Evolutionary conservation across 1,140 invertebrate species (phyloP).

Genomic region (Coptotermes formosanus): DNA sequence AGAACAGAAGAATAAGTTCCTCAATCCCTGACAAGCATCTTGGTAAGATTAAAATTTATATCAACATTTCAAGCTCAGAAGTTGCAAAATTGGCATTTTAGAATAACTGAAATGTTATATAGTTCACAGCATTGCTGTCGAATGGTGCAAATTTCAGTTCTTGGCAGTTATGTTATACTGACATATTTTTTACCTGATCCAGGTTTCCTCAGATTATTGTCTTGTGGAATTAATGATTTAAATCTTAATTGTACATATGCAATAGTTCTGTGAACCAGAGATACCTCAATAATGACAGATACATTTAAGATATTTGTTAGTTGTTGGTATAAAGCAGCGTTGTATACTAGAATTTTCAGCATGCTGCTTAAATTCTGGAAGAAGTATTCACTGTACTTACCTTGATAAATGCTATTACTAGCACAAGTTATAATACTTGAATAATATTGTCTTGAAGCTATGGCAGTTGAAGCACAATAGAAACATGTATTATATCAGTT

Average conservation of each 20-base stretch:
- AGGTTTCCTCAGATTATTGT: background rate
- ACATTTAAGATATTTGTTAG: background rate
- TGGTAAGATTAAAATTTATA: background rate
- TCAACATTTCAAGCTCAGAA: background rate
- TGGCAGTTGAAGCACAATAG: background rate
- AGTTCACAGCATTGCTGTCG: background rate
- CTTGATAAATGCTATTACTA: background rate
- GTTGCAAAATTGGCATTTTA: background rate
- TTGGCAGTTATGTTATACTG: background rate
- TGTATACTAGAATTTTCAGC: background rate
- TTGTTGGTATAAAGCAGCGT: background rate
- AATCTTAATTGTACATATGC: conserved; percentile 7
- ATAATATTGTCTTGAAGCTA: background rate
- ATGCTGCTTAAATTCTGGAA: background rate
- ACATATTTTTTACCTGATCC: background rate
- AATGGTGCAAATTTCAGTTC: background rate
- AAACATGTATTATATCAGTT: background rate
- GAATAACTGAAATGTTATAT: background rate
- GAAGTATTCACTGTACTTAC: background rate
- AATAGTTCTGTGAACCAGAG: background rate
- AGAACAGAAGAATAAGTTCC: background rate
- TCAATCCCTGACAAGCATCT: background rate
- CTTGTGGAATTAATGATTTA: background rate
- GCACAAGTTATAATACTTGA: background rate
- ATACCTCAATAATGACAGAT: background rate